Percentiles rank a stretch among this genome's conserved stretches.
Conservation (phyloP, 2,113 vertebrate species). For the Siphamia tubifer region DNA sequence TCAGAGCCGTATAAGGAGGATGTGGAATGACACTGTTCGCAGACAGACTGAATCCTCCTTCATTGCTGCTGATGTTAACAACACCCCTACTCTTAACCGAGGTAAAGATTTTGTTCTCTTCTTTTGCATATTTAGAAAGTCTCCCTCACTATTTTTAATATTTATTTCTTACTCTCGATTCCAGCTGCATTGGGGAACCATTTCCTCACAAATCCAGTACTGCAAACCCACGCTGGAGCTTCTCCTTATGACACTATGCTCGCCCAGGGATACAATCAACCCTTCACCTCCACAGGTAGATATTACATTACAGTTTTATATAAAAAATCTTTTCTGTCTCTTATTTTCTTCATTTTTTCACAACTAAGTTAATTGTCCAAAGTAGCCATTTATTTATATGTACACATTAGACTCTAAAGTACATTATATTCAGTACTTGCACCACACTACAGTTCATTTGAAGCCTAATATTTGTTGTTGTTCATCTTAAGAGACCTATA, state of each 20-base stretch:
- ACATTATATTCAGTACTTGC: too few relatives aligned
- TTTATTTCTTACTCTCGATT: background rate
- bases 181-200: constrained; percentile 91
- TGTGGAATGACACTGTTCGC: constrained; percentile 95
- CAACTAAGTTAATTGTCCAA: background rate
- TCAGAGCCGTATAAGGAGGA: constrained; percentile 92
- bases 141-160: background rate
- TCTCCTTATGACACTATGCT: constrained; percentile 93
- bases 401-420: background rate
- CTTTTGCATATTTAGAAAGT: background rate
- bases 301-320: background rate
- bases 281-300: constrained; percentile 87
- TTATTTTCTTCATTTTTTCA: background rate
- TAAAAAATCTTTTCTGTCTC: background rate
- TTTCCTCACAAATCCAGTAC: constrained; percentile 89
- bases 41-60: constrained; percentile 94
- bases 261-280: constrained; percentile 88
- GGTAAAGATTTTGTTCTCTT: constrained; percentile 70
- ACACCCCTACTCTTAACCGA: constrained; percentile 90
- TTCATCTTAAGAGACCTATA: too few relatives aligned
- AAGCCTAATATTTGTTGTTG: too few relatives aligned
- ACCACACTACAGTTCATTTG: background rate
- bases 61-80: constrained; percentile 91
- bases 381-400: background rate
- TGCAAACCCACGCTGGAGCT: constrained; percentile 88